Conservation (phyloP, 2,113 vertebrate species). For the Oryzias celebensis region DNA sequence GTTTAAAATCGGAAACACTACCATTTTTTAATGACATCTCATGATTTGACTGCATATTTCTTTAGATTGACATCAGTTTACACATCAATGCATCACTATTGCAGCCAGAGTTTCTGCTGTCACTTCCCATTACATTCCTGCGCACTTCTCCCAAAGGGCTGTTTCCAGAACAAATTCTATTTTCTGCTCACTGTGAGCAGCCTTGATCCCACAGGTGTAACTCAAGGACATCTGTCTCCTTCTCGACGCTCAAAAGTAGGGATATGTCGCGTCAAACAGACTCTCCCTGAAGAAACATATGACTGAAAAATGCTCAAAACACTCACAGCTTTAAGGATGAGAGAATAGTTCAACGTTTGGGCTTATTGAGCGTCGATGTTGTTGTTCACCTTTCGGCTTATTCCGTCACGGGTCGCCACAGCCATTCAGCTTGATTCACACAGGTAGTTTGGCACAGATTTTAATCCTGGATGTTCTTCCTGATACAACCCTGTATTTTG, state of each 20-base stretch:
- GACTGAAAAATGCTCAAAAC: no score
- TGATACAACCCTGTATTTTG: no score
- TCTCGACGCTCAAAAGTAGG: slow-evolving; percentile 1
- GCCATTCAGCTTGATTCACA: no score
- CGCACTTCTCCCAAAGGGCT: slow-evolving; percentile 10
- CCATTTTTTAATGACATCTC: no score
- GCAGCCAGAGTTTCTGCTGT: slow-evolving; percentile 12
- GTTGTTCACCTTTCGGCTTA: no score
- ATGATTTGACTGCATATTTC: slow-evolving; percentile 1
- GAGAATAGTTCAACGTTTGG: no score
- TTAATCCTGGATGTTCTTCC: no score
- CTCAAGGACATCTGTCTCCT: slow-evolving; percentile 36
- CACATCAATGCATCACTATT: slow-evolving; percentile 7
- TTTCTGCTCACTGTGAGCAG: slow-evolving; percentile 21
- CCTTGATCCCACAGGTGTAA: slow-evolving; percentile 35
- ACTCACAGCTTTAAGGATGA: no score
- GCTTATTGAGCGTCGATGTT: no score
- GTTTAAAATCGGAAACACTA: no score
- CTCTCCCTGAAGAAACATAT: slow-evolving; percentile 3
- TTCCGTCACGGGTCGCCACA: no score
- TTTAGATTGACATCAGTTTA: not conserved
- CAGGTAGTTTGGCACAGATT: no score
- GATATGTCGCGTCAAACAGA: not conserved
- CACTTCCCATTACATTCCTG: slow-evolving; percentile 14
- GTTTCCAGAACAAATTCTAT: slow-evolving; percentile 35